These are phyloP conservation scores for Tetanocera ferruginea DNA, from an alignment of 2,888 invertebrate genomes.

Conservation along the genomic window DNA sequence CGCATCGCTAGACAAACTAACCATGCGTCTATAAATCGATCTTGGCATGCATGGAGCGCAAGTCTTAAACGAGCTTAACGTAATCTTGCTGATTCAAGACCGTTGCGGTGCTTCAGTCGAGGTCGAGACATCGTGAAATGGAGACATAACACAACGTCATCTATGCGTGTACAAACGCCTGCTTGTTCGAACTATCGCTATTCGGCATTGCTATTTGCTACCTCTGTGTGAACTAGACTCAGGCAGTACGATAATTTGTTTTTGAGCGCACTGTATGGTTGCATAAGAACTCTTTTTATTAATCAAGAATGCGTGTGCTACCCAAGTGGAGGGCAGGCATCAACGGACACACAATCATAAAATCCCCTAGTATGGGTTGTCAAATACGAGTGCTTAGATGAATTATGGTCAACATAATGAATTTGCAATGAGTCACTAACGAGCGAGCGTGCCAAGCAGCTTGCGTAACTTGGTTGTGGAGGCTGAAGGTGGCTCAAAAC, in stretches of 20 bases:
- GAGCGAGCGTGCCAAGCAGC: constrained; percentile 14
- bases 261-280: neutral
- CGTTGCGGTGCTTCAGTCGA: neutral
- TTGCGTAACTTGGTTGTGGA: constrained; percentile 32
- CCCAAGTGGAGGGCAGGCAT: neutral
- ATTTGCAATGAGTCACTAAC: constrained; percentile 34
- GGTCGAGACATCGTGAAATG: neutral
- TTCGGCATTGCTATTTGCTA: too few species aligned
- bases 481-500: neutral
- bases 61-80: neutral
- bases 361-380: constrained; percentile 11
- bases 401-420: constrained; percentile 22
- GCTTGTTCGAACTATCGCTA: neutral
- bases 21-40: neutral
- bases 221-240: neutral
- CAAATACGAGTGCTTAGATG: constrained; percentile 1
- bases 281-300: constrained; percentile 20
- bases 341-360: neutral
- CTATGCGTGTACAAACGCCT: neutral
- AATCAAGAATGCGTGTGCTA: neutral
- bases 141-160: neutral
- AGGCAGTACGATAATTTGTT: neutral
- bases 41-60: neutral
- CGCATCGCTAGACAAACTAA: neutral
- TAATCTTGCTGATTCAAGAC: neutral